phyloP scores from a whole-genome alignment of 2,797 vertebrate genomes.

The Todus mexicanus region DNA sequence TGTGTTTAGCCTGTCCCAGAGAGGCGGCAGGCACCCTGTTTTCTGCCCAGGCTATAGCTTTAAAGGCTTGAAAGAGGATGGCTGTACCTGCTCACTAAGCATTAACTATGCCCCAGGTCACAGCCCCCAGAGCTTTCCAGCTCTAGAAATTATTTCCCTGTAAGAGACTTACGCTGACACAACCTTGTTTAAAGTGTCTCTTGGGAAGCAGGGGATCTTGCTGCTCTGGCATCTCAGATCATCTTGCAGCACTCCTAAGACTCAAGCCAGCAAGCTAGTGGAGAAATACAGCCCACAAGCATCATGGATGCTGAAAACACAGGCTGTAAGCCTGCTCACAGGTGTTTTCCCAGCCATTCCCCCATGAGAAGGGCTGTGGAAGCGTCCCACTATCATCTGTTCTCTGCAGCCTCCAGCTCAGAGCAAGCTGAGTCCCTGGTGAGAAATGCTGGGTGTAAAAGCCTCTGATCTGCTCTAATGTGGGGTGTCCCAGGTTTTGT shows the following conservation, averaged over 20 bases:
- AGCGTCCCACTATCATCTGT: background rate
- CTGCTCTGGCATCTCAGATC: background rate
- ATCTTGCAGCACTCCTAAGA: background rate
- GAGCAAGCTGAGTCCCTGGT: background rate
- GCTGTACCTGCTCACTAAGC: background rate
- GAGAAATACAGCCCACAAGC: background rate
- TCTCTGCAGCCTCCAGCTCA: background rate
- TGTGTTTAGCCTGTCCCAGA: background rate
- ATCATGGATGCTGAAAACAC: fast-evolving
- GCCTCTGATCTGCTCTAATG: background rate
- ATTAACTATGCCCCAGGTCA: background rate
- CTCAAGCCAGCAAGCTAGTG: background rate
- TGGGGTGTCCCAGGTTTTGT: background rate
- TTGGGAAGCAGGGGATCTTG: background rate
- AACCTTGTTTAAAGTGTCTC: background rate
- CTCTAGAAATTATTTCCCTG: background rate
- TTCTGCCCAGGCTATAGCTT: background rate
- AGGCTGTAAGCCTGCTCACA: background rate
- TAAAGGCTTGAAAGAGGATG: background rate
- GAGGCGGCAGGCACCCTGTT: background rate
- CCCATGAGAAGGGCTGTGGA: background rate
- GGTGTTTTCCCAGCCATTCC: background rate
- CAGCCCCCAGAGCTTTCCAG: background rate
- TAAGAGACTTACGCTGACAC: background rate
- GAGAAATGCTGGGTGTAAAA: background rate